phyloP scores from a whole-genome alignment of 1,140 invertebrate genomes.

The Zaprionus gabonicus region DNA sequence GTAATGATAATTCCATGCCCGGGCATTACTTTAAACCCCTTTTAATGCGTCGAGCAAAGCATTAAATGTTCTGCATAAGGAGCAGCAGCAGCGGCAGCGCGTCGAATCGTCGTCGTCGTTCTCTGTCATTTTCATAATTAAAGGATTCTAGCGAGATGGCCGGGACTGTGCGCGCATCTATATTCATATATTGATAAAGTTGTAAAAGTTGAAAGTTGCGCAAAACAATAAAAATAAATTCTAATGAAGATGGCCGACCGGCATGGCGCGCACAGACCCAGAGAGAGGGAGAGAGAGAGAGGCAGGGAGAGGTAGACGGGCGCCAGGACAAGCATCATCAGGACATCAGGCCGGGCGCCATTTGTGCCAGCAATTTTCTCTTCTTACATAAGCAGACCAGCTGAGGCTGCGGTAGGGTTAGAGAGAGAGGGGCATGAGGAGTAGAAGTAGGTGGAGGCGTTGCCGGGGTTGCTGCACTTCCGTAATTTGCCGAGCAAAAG shows the following conservation, averaged over 20 bases:
- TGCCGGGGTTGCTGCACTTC: constrained; percentile 69
- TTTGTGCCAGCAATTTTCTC: constrained; percentile 78
- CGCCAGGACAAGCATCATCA: constrained; percentile 28
- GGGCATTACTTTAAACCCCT: constrained; percentile 1
- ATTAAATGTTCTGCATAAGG: constrained; percentile 8
- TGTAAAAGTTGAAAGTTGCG: constrained; percentile 81
- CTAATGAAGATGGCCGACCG: constrained; percentile 78
- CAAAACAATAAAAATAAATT: constrained; percentile 83
- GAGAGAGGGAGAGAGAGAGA: not conserved
- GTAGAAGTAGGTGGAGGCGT: not conserved
- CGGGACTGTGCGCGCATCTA: constrained; percentile 63
- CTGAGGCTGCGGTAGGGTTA: constrained; percentile 20
- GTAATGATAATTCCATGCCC: constrained; percentile 1
- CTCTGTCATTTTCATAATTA: constrained; percentile 65
- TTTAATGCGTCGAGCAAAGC: constrained; percentile 13
- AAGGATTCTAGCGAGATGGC: constrained; percentile 44
- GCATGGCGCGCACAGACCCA: constrained; percentile 60
- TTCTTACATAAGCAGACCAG: constrained; percentile 71
- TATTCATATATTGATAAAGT: constrained; percentile 83
- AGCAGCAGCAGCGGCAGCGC: not conserved
- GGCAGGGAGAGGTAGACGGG: not conserved
- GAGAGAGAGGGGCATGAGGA: not conserved
- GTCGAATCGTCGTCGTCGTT: constrained; percentile 28
- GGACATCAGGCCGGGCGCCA: constrained; percentile 47
- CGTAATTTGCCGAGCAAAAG: constrained; percentile 76